These are phyloP conservation scores for Dasysyrphus tricinctus DNA, from an alignment of 2,888 invertebrate genomes.

Conservation along the genomic window DNA sequence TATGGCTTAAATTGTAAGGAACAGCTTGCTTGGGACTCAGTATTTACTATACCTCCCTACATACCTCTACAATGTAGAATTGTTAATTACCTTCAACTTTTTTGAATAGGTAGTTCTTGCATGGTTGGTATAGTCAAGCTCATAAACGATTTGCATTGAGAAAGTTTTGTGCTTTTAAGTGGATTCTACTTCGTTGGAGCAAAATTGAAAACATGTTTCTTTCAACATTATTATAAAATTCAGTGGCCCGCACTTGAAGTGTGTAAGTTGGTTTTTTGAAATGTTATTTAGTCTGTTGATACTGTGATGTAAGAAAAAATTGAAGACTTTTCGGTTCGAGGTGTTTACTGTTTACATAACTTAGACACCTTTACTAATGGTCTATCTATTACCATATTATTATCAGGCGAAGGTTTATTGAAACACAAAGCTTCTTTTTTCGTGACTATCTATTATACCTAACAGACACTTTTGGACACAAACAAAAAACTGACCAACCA, in stretches of 20 bases:
- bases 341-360: too few relatives aligned
- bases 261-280: slow-evolving; percentile 60
- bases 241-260: slow-evolving; percentile 39
- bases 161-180: slow-evolving; percentile 67
- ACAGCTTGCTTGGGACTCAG: slow-evolving; percentile 17
- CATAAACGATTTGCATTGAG: slow-evolving; percentile 65
- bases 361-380: too few relatives aligned
- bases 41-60: not conserved
- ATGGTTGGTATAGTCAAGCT: slow-evolving; percentile 57
- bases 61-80: slow-evolving; percentile 11
- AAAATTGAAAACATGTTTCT: slow-evolving; percentile 71
- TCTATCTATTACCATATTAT: too few relatives aligned
- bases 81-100: slow-evolving; percentile 67
- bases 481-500: too few relatives aligned
- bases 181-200: slow-evolving; percentile 60
- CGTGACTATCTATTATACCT: too few relatives aligned
- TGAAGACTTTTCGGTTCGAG: too few relatives aligned
- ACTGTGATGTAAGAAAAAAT: not conserved
- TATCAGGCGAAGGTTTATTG: too few relatives aligned
- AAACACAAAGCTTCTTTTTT: too few relatives aligned
- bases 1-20: slow-evolving; percentile 32
- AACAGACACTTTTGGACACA: too few relatives aligned
- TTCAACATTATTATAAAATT: slow-evolving; percentile 26
- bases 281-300: slow-evolving; percentile 15
- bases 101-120: slow-evolving; percentile 41